Conservation (phyloP, 92 coral and sea anemone species). For the Meandrina meandrites region DNA sequence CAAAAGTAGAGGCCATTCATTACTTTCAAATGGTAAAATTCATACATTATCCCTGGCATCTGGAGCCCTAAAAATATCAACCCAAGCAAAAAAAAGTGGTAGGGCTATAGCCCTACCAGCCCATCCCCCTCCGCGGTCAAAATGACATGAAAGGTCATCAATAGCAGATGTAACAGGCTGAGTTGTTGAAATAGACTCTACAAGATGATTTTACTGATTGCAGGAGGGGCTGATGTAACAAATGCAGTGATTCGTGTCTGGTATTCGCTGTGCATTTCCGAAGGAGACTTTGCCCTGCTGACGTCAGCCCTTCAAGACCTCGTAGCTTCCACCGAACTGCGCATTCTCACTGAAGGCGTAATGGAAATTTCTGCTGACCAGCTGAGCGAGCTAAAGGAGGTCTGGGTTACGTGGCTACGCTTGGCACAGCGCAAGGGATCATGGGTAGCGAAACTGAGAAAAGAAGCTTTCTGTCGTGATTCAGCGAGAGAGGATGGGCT, state of each 20-base stretch:
- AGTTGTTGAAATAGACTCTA: too few relatives aligned
- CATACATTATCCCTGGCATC: too few relatives aligned
- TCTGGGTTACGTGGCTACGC: slow-evolving; percentile 73
- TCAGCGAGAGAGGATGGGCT: slow-evolving; percentile 32
- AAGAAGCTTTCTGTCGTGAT: slow-evolving; percentile 1
- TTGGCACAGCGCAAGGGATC: slow-evolving; percentile 27
- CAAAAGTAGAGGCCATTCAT: too few relatives aligned
- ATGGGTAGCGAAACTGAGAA: slow-evolving; percentile 44
- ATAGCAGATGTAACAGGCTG: too few relatives aligned
- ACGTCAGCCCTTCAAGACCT: slow-evolving; percentile 59
- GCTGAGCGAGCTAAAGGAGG: slow-evolving; percentile 44
- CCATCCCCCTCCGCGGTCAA: too few relatives aligned
- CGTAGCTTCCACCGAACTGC: slow-evolving; percentile 19
- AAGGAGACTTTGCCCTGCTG: slow-evolving; percentile 27
- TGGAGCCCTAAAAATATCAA: too few relatives aligned
- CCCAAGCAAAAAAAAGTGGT: too few relatives aligned
- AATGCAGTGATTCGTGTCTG: slow-evolving; percentile 26
- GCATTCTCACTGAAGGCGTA: slow-evolving; percentile 57
- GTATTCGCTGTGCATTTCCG: slow-evolving; percentile 34
- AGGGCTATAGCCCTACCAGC: too few relatives aligned
- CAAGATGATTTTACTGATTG: too few relatives aligned
- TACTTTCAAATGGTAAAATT: too few relatives aligned
- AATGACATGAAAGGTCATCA: too few relatives aligned
- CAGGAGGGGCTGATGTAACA: slow-evolving; percentile 15
- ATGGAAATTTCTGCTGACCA: slow-evolving; percentile 56